Conservation (phyloP, 2,888 invertebrate species). For the Copidosoma aretas region DNA sequence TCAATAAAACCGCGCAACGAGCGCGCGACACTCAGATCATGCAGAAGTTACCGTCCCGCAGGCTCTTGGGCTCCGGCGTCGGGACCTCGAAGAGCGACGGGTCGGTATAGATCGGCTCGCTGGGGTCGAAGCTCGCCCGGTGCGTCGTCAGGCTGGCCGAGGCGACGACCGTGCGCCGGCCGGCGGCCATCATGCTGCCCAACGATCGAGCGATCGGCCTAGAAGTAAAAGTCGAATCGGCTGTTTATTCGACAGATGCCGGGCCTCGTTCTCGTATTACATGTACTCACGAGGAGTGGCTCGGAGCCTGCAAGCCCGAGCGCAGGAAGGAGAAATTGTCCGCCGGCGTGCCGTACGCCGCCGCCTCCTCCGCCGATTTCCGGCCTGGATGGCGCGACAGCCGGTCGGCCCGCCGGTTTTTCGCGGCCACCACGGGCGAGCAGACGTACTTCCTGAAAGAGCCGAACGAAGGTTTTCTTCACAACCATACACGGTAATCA, state of each 20-base stretch:
- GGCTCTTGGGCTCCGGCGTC: slow-evolving; percentile 54
- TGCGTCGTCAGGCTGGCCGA: slow-evolving; percentile 60
- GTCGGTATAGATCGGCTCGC: slow-evolving; percentile 92
- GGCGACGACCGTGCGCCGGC: slow-evolving; percentile 60
- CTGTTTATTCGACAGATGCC: slow-evolving; percentile 32
- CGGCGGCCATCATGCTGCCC: slow-evolving; percentile 56
- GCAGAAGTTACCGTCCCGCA: slow-evolving; percentile 59
- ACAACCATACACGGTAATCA: too few relatives aligned
- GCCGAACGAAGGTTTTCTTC: too few relatives aligned
- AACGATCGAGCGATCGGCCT: slow-evolving; percentile 55
- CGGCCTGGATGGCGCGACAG: slow-evolving; percentile 56
- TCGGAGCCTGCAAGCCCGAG: slow-evolving; percentile 59
- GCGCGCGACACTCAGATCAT: slow-evolving; percentile 56
- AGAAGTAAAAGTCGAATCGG: slow-evolving; percentile 38
- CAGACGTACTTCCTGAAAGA: slow-evolving; percentile 69
- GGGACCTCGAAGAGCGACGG: slow-evolving; percentile 82
- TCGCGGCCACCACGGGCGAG: slow-evolving; percentile 73
- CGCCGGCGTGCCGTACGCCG: slow-evolving; percentile 52
- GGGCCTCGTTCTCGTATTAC: background rate
- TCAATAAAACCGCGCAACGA: too few relatives aligned
- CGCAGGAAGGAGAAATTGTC: slow-evolving; percentile 63
- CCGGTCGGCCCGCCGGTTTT: slow-evolving; percentile 55
- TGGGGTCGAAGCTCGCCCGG: slow-evolving; percentile 75
- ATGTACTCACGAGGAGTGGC: slow-evolving; percentile 55
- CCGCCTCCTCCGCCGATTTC: slow-evolving; percentile 46